Evolutionary conservation across 1,140 invertebrate species (phyloP), one percentile per base, ranked within the genome.

Genomic region (Cherax quadricarinatus): DNA sequence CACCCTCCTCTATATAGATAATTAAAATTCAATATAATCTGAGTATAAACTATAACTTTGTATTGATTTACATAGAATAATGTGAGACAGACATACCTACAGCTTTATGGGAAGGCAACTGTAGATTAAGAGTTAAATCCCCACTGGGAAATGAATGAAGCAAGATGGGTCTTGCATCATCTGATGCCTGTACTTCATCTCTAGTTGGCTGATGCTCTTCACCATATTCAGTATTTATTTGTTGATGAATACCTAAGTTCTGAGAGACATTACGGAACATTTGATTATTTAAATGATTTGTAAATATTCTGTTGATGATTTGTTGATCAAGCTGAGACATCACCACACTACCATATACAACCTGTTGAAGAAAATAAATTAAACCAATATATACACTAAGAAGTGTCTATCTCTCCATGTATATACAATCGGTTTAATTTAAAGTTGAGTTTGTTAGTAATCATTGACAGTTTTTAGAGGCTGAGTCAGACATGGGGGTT

Each of bases 281-380:
- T 21, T 89, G 80, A 48, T 30, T 66, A 62, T 89, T 89, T 30
- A 89, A 48, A 66, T 89, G 88, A 62, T 89, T 81, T 14, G 30
- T 24, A 24, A 89, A 89, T 30, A 89, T 73, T 21, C 24, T 89
- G 81, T 89, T 62, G 30, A 89, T 41, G 12, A 89, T 66, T 48
- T 48, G 41, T 48, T 89, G 88, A 12, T 89, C 88, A 14, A 89
- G 66, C n/a, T 30, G 21, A 21, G 88, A 70, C 48, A 49, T 16
- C 10, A 89, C 21, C 4, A 84, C 80, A 53, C 88, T 89, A 30
- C 88, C 88, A 49, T 53, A 82, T 3, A 83, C 66, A 1, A 89
- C 60, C 88, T 89, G 81, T 6, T 62, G 18, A 48, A 62, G 24
- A 51, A n/a, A 82, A 57, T 53, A 51, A 12, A 66, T 66, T 18